Evolutionary conservation across 2,797 vertebrate species (phyloP).

Genomic region (Aphelocoma californica): DNA sequence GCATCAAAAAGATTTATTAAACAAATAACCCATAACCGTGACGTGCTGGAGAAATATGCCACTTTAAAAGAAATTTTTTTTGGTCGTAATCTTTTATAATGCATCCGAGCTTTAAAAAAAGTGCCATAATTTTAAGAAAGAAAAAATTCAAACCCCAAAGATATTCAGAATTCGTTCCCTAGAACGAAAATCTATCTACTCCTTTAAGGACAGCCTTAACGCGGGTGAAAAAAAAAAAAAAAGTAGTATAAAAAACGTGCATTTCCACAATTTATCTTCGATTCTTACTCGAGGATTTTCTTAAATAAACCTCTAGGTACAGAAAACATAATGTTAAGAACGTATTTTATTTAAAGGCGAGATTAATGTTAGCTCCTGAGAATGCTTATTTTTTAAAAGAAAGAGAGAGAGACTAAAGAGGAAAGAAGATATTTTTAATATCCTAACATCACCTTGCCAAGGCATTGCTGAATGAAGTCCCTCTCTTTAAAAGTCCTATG

Average conservation of each 20-base stretch:
- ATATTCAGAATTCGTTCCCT: constrained; percentile 38
- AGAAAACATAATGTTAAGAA: neutral
- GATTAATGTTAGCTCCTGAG: neutral
- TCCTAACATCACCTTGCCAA: constrained; percentile 6
- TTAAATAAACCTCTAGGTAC: neutral
- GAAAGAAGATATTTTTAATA: constrained; percentile 28
- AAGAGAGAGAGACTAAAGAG: neutral
- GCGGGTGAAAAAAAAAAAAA: neutral
- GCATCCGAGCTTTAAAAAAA: constrained; percentile 36
- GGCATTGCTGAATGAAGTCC: neutral
- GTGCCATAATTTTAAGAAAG: constrained; percentile 31
- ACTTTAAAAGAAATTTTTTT: constrained; percentile 29
- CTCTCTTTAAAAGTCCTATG: neutral
- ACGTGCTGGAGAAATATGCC: constrained; percentile 53
- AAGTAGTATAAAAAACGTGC: neutral
- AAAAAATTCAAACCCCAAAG: neutral
- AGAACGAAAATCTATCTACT: neutral
- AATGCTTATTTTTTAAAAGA: neutral
- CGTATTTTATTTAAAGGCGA: neutral
- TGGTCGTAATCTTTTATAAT: constrained; percentile 49
- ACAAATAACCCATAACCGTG: constrained; percentile 58
- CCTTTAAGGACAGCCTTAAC: neutral
- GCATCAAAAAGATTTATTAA: constrained; percentile 67
- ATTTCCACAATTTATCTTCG: neutral
- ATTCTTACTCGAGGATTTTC: neutral